Conservation (phyloP, 1,140 invertebrate species). For the Drosophila kepulauana region DNA sequence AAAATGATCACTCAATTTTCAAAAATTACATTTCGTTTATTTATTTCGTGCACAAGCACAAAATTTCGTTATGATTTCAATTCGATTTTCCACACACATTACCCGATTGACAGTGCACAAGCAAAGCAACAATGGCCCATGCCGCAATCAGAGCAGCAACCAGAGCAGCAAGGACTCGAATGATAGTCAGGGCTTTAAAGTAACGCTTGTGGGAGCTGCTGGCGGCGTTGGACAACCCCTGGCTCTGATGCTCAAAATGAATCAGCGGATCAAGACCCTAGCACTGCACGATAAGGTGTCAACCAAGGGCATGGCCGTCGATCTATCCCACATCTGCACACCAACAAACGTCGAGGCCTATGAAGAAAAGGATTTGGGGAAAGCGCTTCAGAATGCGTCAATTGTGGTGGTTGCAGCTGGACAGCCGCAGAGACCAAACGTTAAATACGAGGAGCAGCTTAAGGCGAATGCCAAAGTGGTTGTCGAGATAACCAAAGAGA, state of each 20-base stretch:
- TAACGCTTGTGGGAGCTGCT: conserved; percentile 93
- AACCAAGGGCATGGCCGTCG: conserved; percentile 92
- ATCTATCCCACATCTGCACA: conserved; percentile 94
- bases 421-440: conserved; percentile 96
- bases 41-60: too few relatives aligned
- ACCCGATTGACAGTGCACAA: too few relatives aligned
- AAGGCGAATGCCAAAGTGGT: conserved; percentile 99
- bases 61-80: too few relatives aligned
- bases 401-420: conserved; percentile 98
- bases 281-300: conserved; percentile 93
- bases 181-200: conserved; percentile 84
- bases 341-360: conserved; percentile 89
- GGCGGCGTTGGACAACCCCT: conserved; percentile 91
- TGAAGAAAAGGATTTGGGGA: conserved; percentile 85
- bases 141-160: conserved; percentile 85
- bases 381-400: conserved; percentile 86
- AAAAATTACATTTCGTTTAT: too few relatives aligned
- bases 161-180: conserved; percentile 90
- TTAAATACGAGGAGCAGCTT: conserved; percentile 97
- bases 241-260: conserved; percentile 92
- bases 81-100: too few relatives aligned
- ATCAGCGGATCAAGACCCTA: conserved; percentile 88
- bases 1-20: too few relatives aligned
- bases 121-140: too few relatives aligned
- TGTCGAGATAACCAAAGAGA: conserved; percentile 90